Conservation (phyloP, 2,113 vertebrate genomes). For the Climacteris rufus region DNA sequence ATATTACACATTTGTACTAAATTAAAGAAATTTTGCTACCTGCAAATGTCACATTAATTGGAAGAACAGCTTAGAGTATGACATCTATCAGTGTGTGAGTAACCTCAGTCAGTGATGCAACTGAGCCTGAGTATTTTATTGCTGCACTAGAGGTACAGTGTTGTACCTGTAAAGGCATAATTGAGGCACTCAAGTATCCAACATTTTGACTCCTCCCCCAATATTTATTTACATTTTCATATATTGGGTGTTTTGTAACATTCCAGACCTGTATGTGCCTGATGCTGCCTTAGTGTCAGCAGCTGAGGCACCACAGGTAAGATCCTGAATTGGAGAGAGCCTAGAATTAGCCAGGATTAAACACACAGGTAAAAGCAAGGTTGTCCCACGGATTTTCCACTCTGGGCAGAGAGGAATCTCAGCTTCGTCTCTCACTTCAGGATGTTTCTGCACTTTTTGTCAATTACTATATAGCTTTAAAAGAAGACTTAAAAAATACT, state of each 20-base stretch:
- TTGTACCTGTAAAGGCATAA: background rate
- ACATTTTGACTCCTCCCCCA: fast-evolving
- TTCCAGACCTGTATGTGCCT: background rate
- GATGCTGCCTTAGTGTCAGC: background rate
- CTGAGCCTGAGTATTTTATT: background rate
- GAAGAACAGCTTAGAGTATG: background rate
- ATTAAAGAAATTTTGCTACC: background rate
- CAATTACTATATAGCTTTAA: background rate
- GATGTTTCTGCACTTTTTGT: background rate
- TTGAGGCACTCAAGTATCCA: background rate
- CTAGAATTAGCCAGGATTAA: background rate
- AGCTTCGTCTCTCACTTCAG: background rate
- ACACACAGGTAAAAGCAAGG: fast-evolving
- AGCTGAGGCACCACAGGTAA: background rate
- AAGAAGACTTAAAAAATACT: background rate
- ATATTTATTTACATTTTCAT: background rate
- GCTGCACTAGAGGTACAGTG: background rate
- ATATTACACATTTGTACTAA: background rate
- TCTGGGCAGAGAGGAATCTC: background rate
- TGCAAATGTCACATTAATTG: background rate
- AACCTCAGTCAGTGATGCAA: background rate
- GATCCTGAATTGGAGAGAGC: background rate
- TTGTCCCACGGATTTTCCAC: background rate
- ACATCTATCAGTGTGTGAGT: background rate
- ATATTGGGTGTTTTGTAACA: background rate